Evolutionary conservation across 2,888 invertebrate genomes (phyloP).

Genomic region (Halictus ligatus): DNA sequence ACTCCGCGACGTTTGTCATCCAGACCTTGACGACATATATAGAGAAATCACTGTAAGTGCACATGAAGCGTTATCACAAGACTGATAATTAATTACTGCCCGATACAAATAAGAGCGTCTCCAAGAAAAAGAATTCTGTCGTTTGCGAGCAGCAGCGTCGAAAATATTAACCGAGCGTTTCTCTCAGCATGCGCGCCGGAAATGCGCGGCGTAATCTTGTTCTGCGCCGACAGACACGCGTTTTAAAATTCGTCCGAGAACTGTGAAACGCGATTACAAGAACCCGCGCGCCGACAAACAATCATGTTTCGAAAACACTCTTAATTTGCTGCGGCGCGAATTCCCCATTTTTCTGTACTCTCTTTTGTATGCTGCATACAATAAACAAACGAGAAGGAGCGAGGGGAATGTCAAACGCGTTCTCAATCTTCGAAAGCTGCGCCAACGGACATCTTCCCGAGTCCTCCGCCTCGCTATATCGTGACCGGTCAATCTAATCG

Average conservation of each 20-base stretch:
- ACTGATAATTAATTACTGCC: too few relatives aligned
- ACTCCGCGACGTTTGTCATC: too few relatives aligned
- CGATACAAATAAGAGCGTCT: neutral
- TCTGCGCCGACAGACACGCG: constrained; percentile 15
- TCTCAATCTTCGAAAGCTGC: neutral
- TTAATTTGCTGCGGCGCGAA: neutral
- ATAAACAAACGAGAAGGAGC: neutral
- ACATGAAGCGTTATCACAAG: too few relatives aligned
- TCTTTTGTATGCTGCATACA: neutral
- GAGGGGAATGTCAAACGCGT: neutral
- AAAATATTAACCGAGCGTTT: constrained; percentile 41
- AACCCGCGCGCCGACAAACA: constrained; percentile 1
- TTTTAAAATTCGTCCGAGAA: constrained; percentile 13
- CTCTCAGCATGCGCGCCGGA: neutral
- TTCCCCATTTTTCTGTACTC: neutral
- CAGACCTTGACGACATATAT: too few relatives aligned
- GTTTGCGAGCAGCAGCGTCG: neutral
- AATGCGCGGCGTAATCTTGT: constrained; percentile 38
- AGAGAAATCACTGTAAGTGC: too few relatives aligned
- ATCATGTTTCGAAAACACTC: constrained; percentile 11
- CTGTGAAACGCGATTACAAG: constrained; percentile 25
- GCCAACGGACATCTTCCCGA: neutral
- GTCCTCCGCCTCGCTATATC: constrained; percentile 7
- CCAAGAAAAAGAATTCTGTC: constrained; percentile 29
- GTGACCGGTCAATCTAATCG: constrained; percentile 47